A percentile compares a stretch with the other conserved stretches of the same genome.
These are phyloP conservation scores for Rhipidura dahli DNA, from an alignment of 2,113 vertebrate species.

Conservation along the genomic window DNA sequence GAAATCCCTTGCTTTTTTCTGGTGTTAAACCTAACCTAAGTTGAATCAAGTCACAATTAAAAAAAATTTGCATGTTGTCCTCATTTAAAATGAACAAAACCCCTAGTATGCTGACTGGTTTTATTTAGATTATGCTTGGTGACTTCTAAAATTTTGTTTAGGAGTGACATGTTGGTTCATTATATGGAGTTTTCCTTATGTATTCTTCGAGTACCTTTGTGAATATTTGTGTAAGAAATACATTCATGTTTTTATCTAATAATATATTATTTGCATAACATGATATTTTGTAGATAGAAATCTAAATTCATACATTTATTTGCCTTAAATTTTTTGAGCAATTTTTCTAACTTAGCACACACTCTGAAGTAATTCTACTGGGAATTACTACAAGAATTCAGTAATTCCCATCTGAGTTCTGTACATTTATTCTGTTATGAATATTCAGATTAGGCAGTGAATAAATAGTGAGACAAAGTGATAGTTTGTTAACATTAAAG, in stretches of 20 bases:
- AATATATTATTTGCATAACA: neutral
- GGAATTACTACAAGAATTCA: neutral
- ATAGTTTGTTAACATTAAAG: neutral
- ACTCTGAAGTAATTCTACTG: neutral
- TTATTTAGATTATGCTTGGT: neutral
- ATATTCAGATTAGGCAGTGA: constrained; percentile 43
- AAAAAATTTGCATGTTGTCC: neutral
- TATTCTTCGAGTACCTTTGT: neutral
- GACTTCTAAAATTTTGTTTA: neutral
- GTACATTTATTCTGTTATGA: constrained; percentile 11
- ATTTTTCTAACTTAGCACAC: neutral
- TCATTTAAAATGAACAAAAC: neutral
- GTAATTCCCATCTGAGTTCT: neutral
- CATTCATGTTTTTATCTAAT: neutral
- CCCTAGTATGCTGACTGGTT: neutral
- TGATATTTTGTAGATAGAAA: neutral
- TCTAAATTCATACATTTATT: neutral
- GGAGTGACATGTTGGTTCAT: neutral
- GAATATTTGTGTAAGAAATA: neutral
- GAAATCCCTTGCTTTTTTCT: neutral
- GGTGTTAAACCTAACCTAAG: neutral
- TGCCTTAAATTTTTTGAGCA: neutral
- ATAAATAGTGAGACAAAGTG: constrained; percentile 13
- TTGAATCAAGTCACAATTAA: neutral
- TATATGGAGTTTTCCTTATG: neutral